Percentiles rank a stretch among this genome's conserved stretches.
These are phyloP conservation scores for Prenolepis imparis DNA, from an alignment of 2,888 invertebrate genomes.

Conservation along the genomic window DNA sequence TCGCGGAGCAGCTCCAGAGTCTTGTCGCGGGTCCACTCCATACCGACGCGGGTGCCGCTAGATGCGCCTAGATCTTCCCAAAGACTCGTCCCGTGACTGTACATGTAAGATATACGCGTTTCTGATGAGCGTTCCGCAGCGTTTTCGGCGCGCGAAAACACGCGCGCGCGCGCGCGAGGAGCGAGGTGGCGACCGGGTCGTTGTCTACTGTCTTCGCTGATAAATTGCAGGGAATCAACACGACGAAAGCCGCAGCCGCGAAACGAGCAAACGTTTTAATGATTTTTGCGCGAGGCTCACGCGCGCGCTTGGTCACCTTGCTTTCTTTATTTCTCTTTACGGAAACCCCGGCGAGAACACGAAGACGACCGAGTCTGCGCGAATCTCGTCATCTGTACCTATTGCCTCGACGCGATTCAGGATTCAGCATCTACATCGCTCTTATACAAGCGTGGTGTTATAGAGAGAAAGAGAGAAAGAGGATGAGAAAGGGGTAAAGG, in stretches of 20 bases:
- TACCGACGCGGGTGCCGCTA: conserved; percentile 66
- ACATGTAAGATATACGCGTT: conserved; percentile 62
- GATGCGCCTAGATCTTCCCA: conserved; percentile 65
- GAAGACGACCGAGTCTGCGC: conserved; percentile 80
- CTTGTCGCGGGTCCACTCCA: conserved; percentile 81
- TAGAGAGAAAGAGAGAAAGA: background rate
- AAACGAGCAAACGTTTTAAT: conserved; percentile 79
- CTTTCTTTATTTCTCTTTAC: conserved; percentile 78
- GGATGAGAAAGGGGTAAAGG: background rate
- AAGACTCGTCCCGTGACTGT: conserved; percentile 57
- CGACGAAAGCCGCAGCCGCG: conserved; percentile 70
- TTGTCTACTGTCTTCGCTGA: conserved; percentile 59
- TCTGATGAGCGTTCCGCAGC: background rate
- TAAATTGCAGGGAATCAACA: conserved; percentile 67
- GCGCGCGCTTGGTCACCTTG: conserved; percentile 73
- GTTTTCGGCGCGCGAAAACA: background rate
- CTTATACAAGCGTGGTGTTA: conserved; percentile 23
- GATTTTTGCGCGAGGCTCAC: conserved; percentile 79
- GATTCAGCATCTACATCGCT: conserved; percentile 1
- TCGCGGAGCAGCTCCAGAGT: conserved; percentile 78
- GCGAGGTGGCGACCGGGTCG: background rate
- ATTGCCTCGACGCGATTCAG: conserved; percentile 9
- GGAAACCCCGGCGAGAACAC: conserved; percentile 74
- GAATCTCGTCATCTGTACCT: conserved; percentile 56
- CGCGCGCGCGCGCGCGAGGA: conserved; percentile 1